phyloP scores from a whole-genome alignment of 2,888 invertebrate species.

The Deilephila porcellus region DNA sequence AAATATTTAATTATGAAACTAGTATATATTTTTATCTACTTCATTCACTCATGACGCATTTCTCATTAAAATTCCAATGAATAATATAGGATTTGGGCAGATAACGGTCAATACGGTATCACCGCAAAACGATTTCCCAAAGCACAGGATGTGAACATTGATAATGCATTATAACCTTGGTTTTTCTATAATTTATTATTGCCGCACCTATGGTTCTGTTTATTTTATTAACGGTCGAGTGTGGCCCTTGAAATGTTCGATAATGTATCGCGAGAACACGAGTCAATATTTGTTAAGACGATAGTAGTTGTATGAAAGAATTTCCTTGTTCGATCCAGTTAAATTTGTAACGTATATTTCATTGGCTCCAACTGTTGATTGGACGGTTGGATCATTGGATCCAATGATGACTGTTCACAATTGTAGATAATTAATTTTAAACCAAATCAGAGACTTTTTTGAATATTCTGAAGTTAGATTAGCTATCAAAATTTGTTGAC shows the following conservation, averaged over 20 bases:
- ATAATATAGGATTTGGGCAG: slow-evolving; percentile 66
- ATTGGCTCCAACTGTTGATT: neutral
- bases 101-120: slow-evolving; percentile 49
- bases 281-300: slow-evolving; percentile 66
- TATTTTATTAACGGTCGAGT: slow-evolving; percentile 67
- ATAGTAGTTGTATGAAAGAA: slow-evolving; percentile 60
- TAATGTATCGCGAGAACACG: slow-evolving; percentile 43
- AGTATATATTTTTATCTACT: neutral
- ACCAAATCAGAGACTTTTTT: no score
- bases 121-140: slow-evolving; percentile 51
- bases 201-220: slow-evolving; percentile 64
- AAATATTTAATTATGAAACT: neutral
- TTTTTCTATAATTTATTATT: slow-evolving; percentile 48
- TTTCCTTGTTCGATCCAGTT: slow-evolving; percentile 56
- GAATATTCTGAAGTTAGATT: no score
- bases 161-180: slow-evolving; percentile 55
- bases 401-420: neutral
- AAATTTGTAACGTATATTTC: slow-evolving; percentile 32
- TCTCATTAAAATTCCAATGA: slow-evolving; percentile 49
- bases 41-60: neutral
- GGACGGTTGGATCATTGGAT: neutral
- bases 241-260: slow-evolving; percentile 63
- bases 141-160: slow-evolving; percentile 59
- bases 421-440: neutral
- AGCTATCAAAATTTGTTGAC: no score